Base-by-base conservation (phyloP, 2,113 vertebrate species). In the Tachysurus fulvidraco region DNA sequence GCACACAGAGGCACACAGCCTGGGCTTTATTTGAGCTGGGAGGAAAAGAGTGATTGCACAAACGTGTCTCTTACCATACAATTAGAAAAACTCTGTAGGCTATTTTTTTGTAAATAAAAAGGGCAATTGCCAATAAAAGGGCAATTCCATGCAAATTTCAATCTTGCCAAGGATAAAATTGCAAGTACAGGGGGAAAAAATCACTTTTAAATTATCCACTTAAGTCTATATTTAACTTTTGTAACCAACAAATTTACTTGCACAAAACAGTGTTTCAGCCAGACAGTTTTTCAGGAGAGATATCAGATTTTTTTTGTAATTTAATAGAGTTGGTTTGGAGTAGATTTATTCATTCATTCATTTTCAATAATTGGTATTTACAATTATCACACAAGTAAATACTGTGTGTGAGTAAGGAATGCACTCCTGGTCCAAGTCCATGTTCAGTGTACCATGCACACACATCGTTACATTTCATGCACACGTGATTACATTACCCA, bases 91-190 rank as follows among this genome's bases (percentile, higher is more conserved):
- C 17, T 44, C 41, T 41, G 16, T 11, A 19, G 36, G 36, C 8
- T 41, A 6, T 10, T 41, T 19, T 71, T 65, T 71, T 41, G 41
- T 71, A 44, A 67, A 44, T 44, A 71, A 71, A 44, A 10, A 21
- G 36, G 21, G 8, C 8, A 44, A 3, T 21, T 3, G 44, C 69
- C 13, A 71, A 50, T 76, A n/a, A 76, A 76, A 52, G 46, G 5
- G 44, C 21, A 16, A 52, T 76, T 50, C 44, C 73, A 76, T 76
- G 73, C 73, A 76, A 76, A 76, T 76, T 44, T 76, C 46, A n/a
- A 50, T 12, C 23, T n/a, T 52, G 44, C 8, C 69, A 73, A 74
- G 36, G 23, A 50, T 50, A n/a, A 76, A 76, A 50, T 44, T 44
- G 19, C 71, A 46, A 19, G 36, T 21, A 69, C 28, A 36, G 14